Evolutionary conservation across 2,888 invertebrate genomes (phyloP).

Genomic region (Melipona beecheii): DNA sequence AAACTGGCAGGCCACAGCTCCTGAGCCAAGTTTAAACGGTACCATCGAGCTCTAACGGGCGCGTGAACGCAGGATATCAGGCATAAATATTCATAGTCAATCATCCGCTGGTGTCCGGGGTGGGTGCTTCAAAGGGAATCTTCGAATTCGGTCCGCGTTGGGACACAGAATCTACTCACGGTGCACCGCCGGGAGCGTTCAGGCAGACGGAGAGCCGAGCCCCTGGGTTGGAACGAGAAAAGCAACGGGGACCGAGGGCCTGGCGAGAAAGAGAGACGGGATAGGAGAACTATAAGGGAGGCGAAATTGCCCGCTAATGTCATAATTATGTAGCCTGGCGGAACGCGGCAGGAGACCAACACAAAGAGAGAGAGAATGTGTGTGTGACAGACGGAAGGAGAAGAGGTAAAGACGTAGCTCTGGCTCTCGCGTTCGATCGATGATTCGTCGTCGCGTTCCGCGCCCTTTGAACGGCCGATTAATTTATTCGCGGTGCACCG

Average conservation of each 20-base stretch:
- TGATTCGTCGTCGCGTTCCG: conserved; percentile 30
- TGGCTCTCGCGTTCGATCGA: conserved; percentile 41
- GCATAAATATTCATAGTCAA: conserved; percentile 61
- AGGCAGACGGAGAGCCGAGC: conserved; percentile 5
- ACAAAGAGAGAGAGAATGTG: not conserved
- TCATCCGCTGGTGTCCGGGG: conserved; percentile 52
- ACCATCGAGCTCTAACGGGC: conserved; percentile 32
- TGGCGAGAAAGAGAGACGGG: not conserved
- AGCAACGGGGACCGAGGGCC: not conserved
- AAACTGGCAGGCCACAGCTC: conserved; percentile 2
- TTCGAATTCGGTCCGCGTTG: conserved; percentile 51
- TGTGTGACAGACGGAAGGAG: not conserved
- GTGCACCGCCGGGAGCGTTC: conserved; percentile 52
- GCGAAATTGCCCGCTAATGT: conserved; percentile 70
- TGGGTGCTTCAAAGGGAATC: conserved; percentile 55
- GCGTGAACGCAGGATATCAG: conserved; percentile 49
- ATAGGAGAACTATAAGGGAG: conserved; percentile 48
- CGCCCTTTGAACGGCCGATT: conserved; percentile 53
- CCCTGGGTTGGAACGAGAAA: conserved; percentile 5
- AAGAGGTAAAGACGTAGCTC: conserved; percentile 32
- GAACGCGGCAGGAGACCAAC: conserved; percentile 20
- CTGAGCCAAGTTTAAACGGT: conserved; percentile 42
- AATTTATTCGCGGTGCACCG: conserved; percentile 57
- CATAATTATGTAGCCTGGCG: conserved; percentile 63
- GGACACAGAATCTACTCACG: conserved; percentile 39